These are phyloP conservation scores for Zelostemma sp. DNA, from an alignment of 1,140 invertebrate genomes.

Conservation along the genomic window DNA sequence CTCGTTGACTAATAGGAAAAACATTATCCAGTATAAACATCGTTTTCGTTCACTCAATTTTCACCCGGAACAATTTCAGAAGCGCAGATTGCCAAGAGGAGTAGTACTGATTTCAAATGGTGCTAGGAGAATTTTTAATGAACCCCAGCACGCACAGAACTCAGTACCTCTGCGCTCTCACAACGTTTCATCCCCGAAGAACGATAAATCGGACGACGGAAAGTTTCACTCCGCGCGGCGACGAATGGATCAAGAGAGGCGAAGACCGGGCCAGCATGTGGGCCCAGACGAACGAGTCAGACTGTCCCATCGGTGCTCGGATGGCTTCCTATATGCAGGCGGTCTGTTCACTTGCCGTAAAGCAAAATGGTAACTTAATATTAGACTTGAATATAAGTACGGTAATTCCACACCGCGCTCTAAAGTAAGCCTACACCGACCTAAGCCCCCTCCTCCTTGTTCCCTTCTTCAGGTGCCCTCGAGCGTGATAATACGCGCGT, in stretches of 20 bases:
- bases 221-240: too few species aligned
- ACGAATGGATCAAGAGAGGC: slow-evolving; percentile 8
- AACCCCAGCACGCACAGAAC: slow-evolving; percentile 70
- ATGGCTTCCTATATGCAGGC: slow-evolving; percentile 72
- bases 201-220: too few species aligned
- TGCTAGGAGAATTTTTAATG: slow-evolving; percentile 63
- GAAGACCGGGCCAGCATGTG: slow-evolving; percentile 47
- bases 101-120: slow-evolving; percentile 72
- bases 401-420: slow-evolving; percentile 69
- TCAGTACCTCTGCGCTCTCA: slow-evolving; percentile 68
- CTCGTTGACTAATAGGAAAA: background rate
- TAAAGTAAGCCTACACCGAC: slow-evolving; percentile 69
- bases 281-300: slow-evolving; percentile 54
- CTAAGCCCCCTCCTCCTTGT: slow-evolving; percentile 35
- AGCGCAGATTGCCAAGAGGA: slow-evolving; percentile 58
- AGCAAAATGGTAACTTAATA: slow-evolving; percentile 71
- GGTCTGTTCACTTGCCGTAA: slow-evolving; percentile 71
- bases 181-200: too few species aligned
- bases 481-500: slow-evolving; percentile 57
- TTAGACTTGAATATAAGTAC: slow-evolving; percentile 70
- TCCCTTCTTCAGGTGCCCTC: slow-evolving; percentile 50
- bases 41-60: too few species aligned
- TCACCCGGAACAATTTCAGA: too few species aligned
- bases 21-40: background rate
- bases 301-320: slow-evolving; percentile 66